Base-by-base conservation (phyloP, 2,888 invertebrate genomes). In the Ophion obscuratus region DNA sequence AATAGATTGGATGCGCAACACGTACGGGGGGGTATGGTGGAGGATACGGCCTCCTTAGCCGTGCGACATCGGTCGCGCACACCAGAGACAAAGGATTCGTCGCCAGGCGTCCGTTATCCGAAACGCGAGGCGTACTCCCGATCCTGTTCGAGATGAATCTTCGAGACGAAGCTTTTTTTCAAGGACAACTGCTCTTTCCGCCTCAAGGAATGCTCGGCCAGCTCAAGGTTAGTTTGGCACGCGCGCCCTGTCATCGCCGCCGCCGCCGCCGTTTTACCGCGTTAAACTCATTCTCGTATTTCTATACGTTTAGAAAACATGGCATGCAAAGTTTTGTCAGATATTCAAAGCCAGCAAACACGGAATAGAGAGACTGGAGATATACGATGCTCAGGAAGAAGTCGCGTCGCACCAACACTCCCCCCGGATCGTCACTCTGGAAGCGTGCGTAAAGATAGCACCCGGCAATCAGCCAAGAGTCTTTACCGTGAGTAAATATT, bases 391-490 rank as follows among this genome's bases (percentile, higher is more conserved):
- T 91, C 96, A 97, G 93, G 97, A 97, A 88, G 97, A 97, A 92
- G 95, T 95, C 27, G 94, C 95, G 85, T 92, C 95, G 86, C 95
- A 95, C 88, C 96, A 95, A 89, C 95, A 96, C 90, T 96, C 97
- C 53, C 93, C 94, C 44, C 96, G 96, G 92, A 97, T 98, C 85
- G 96, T 98, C 87, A 97, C 98, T 0, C 95, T 98, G 78, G 97
- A 98, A 94, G 97, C 98, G 93, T 98, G 98, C 93, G 96, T 98
- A 64, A 98, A 98, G 95, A 97, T 98, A 91, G 92, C 94, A 20
- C 94, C 94, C 68, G 95, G 94, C 88, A 93, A 94, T 89, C 95
- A 95, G 88, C 92, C 94, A 0, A 93, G 94, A 92, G 95, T 95
- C 5, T 95, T 95, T 89, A 94, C 94, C 73, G 95, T 95, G 92